Percentiles rank a stretch among this genome's conserved stretches.
Conservation (phyloP, 2,888 invertebrate species). For the Xylota segnis region DNA sequence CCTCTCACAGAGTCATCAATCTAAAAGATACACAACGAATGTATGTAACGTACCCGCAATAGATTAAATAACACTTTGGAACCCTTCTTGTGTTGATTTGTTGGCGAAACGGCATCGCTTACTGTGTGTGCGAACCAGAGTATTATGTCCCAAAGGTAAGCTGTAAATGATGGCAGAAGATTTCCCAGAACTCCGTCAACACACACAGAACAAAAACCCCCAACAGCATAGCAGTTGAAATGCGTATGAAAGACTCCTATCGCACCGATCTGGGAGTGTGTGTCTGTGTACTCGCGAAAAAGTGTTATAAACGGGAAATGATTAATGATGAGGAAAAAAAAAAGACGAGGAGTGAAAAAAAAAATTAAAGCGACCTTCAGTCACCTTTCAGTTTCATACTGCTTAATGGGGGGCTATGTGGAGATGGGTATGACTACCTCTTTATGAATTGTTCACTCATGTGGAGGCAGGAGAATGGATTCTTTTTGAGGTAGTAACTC, state of each 20-base stretch:
- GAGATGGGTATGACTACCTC: neutral
- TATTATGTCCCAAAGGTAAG: slow-evolving; percentile 66
- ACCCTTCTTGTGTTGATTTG: slow-evolving; percentile 67
- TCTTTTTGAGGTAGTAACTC: slow-evolving; percentile 33
- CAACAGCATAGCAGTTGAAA: slow-evolving; percentile 40
- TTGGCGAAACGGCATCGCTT: slow-evolving; percentile 46
- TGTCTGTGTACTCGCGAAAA: slow-evolving; percentile 8
- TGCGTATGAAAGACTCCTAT: slow-evolving; percentile 44
- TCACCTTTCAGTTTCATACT: slow-evolving; percentile 57
- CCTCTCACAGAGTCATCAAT: slow-evolving; percentile 60
- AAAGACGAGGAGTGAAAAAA: slow-evolving; percentile 35
- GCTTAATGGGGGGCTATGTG: slow-evolving; percentile 4
- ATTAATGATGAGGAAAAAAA: slow-evolving; percentile 57
- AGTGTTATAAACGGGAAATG: slow-evolving; percentile 70
- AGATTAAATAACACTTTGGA: slow-evolving; percentile 53
- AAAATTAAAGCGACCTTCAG: slow-evolving; percentile 63
- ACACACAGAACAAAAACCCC: slow-evolving; percentile 1
- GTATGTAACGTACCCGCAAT: slow-evolving; percentile 2
- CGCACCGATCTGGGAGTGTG: slow-evolving; percentile 12
- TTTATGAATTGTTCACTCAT: slow-evolving; percentile 41
- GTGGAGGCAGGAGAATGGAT: slow-evolving; percentile 9
- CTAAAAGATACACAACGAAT: slow-evolving; percentile 19
- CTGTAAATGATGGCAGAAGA: slow-evolving; percentile 69
- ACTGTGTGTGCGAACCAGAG: slow-evolving; percentile 42
- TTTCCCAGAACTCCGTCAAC: slow-evolving; percentile 42